Evolutionary conservation across 1,140 invertebrate species (phyloP).

Genomic region (Leptestheria dahalacensis): DNA sequence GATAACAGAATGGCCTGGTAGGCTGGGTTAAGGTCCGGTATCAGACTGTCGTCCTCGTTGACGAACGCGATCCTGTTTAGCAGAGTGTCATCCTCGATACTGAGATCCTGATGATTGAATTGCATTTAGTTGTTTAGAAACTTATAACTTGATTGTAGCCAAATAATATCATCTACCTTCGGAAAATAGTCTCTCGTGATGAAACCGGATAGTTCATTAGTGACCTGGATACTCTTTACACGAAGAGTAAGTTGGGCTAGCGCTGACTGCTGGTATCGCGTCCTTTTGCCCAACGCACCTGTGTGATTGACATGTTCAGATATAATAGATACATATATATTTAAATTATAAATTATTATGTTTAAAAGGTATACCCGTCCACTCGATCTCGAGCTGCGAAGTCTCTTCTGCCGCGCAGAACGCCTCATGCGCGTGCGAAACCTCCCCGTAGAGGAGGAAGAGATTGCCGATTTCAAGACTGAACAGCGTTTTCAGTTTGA

Average conservation of each 20-base stretch:
- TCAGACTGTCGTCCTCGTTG: slow-evolving; percentile 36
- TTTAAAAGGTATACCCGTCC: slow-evolving; percentile 35
- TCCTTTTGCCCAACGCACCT: slow-evolving; percentile 73
- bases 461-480: slow-evolving; percentile 57
- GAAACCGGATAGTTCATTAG: slow-evolving; percentile 22
- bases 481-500: slow-evolving; percentile 36
- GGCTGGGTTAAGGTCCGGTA: slow-evolving; percentile 43
- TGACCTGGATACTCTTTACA: slow-evolving; percentile 33
- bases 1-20: slow-evolving; percentile 65
- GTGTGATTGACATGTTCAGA: slow-evolving; percentile 19
- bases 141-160: slow-evolving; percentile 26
- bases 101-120: slow-evolving; percentile 33
- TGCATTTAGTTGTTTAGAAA: slow-evolving; percentile 5
- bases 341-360: slow-evolving; percentile 8
- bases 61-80: slow-evolving; percentile 58
- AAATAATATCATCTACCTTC: slow-evolving; percentile 33
- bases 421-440: slow-evolving; percentile 46
- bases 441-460: slow-evolving; percentile 54
- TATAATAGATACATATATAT: slow-evolving; percentile 16
- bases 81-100: slow-evolving; percentile 67
- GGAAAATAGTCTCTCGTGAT: slow-evolving; percentile 30
- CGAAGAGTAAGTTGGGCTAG: slow-evolving; percentile 63
- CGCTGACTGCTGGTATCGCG: slow-evolving; percentile 65
- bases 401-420: slow-evolving; percentile 42
- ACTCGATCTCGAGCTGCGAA: slow-evolving; percentile 46